A percentile compares a stretch with the other conserved stretches of the same genome.
phyloP scores from a whole-genome alignment of 2,113 vertebrate genomes.

The Ammodytes marinus region DNA sequence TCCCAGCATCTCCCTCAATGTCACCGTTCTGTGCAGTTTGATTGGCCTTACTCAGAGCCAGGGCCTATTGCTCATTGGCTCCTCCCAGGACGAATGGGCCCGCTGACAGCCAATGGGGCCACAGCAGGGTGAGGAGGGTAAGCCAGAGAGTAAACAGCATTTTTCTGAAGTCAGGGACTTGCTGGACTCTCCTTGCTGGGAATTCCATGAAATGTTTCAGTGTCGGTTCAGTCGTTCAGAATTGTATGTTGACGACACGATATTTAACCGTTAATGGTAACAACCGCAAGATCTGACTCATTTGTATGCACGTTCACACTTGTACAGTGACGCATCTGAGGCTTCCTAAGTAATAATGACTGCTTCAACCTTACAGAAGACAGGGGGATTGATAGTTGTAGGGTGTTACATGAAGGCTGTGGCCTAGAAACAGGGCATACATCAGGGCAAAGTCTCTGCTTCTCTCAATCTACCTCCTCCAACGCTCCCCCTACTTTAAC shows the following conservation, averaged over 20 bases:
- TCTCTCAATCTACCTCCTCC: conserved; percentile 52
- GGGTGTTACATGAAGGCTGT: conserved; percentile 60
- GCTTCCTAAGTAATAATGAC: conserved; percentile 31
- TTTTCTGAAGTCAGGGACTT: conserved; percentile 59
- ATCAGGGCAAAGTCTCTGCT: conserved; percentile 62
- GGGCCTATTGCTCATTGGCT: conserved; percentile 74
- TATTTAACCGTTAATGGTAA: conserved; percentile 16
- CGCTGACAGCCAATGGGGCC: conserved; percentile 82
- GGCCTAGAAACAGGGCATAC: conserved; percentile 70
- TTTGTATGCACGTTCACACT: not conserved
- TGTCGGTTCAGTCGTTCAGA: conserved; percentile 31
- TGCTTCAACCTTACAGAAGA: conserved; percentile 35
- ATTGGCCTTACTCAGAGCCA: conserved; percentile 72
- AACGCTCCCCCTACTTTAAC: conserved; percentile 45
- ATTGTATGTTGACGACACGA: not conserved
- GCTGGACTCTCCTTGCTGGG: conserved; percentile 37
- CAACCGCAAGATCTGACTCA: not conserved
- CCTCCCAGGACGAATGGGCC: conserved; percentile 77
- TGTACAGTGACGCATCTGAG: not conserved
- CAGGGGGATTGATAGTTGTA: conserved; percentile 33
- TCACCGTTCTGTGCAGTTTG: conserved; percentile 55
- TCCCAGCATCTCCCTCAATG: conserved; percentile 78
- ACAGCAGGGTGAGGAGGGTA: conserved; percentile 73
- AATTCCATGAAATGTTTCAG: conserved; percentile 51
- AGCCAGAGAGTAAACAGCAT: conserved; percentile 70